Percentiles rank a stretch among this genome's conserved stretches.
Conservation (phyloP, 2,888 invertebrate genomes). For the Parascotia fuliginaria region DNA sequence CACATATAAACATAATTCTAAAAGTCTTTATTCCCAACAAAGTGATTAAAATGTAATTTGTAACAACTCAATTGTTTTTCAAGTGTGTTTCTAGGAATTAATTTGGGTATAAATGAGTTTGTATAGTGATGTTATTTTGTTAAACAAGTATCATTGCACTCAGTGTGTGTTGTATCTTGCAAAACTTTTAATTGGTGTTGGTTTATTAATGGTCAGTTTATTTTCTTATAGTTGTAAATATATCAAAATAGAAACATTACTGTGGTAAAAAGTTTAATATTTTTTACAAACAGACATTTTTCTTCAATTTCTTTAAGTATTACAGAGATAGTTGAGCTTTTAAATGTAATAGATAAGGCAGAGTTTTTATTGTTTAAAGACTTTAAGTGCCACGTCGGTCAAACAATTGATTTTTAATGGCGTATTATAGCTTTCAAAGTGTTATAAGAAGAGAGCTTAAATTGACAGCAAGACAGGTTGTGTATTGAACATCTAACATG, state of each 20-base stretch:
- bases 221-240: background rate
- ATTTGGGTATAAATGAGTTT: background rate
- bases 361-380: too few species aligned
- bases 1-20: conserved; percentile 15
- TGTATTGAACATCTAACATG: too few species aligned
- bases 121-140: background rate
- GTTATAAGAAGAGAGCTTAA: too few species aligned
- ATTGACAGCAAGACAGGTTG: too few species aligned
- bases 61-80: conserved; percentile 7
- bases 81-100: conserved; percentile 1
- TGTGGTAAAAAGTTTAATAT: too few species aligned
- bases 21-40: background rate
- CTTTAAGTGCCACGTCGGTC: too few species aligned
- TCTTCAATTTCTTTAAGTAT: too few species aligned
- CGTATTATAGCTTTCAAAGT: too few species aligned
- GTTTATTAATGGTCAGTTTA: background rate
- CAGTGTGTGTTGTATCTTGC: background rate
- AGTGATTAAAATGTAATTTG: conserved; percentile 33
- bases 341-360: too few species aligned
- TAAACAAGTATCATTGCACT: background rate
- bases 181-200: background rate
- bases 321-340: too few species aligned
- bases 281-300: too few species aligned
- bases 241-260: background rate
- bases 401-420: too few species aligned